These are phyloP conservation scores for Hydrozoanthus tunicans DNA, from an alignment of 64 coral and sea anemone genomes.

Conservation along the genomic window DNA sequence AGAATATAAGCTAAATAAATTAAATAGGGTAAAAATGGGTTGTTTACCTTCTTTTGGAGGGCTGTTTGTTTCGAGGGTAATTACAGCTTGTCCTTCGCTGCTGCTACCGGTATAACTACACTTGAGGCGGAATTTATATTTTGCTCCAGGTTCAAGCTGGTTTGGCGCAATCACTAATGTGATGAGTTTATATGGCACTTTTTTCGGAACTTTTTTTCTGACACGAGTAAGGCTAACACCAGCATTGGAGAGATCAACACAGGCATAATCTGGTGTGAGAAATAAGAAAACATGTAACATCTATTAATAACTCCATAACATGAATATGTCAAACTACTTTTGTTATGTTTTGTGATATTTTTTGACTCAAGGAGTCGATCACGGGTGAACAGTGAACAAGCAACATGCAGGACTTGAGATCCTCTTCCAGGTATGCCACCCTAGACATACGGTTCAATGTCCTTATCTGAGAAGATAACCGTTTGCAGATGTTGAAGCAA, in stretches of 20 bases:
- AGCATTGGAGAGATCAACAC: background rate
- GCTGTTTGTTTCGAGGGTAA: background rate
- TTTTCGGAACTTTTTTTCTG: background rate
- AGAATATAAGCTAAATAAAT: too few species aligned
- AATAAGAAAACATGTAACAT: background rate
- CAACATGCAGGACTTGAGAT: too few species aligned
- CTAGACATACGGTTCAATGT: too few species aligned
- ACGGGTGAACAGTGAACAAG: too few species aligned
- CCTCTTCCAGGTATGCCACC: too few species aligned
- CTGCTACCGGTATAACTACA: background rate
- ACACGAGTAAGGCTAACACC: background rate
- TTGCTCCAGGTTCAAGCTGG: constrained; percentile 5
- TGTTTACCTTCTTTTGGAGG: constrained; percentile 45
- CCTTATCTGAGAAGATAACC: too few species aligned
- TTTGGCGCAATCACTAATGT: background rate
- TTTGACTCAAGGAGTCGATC: too few species aligned
- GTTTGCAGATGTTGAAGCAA: too few species aligned
- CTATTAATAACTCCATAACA: background rate
- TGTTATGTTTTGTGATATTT: too few species aligned
- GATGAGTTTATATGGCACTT: too few species aligned
- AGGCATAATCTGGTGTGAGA: background rate
- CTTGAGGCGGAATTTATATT: constrained; percentile 6
- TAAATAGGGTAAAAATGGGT: too few species aligned
- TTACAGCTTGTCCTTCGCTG: background rate
- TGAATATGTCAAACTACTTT: too few species aligned